Conservation (phyloP, 2,888 invertebrate genomes). For the Drosophila cracens region DNA sequence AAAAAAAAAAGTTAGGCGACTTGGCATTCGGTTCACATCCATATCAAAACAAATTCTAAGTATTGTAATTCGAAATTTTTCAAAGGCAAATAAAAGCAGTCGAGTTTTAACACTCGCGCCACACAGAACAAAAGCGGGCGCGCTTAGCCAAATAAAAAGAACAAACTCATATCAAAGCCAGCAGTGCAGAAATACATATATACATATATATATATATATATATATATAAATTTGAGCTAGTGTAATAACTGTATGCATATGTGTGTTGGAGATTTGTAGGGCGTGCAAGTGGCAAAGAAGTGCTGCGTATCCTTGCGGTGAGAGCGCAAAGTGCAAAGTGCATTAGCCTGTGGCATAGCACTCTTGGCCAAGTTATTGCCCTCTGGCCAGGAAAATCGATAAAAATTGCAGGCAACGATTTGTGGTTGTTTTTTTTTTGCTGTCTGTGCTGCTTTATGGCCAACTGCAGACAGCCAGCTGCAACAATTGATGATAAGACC, state of each 20-base stretch:
- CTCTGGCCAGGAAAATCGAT: conserved; percentile 80
- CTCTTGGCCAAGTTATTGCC: conserved; percentile 78
- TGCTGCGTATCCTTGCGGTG: conserved; percentile 32
- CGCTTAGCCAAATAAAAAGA: conserved; percentile 13
- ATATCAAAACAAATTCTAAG: conserved; percentile 81
- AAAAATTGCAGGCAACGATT: conserved; percentile 68
- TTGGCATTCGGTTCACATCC: conserved; percentile 20
- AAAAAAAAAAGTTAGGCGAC: conserved; percentile 4
- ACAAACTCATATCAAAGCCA: background rate
- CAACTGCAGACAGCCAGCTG: conserved; percentile 67
- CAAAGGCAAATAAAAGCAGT: conserved; percentile 80
- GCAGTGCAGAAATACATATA: background rate
- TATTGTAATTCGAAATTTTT: conserved; percentile 81
- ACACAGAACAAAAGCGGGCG: conserved; percentile 61
- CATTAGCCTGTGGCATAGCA: conserved; percentile 74
- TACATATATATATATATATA: background rate
- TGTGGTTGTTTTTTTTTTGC: conserved; percentile 4
- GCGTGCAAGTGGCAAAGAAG: conserved; percentile 1
- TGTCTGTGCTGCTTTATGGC: conserved; percentile 47
- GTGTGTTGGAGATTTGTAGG: conserved; percentile 1
- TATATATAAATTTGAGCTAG: background rate
- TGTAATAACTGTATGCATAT: conserved; percentile 2
- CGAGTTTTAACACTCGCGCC: conserved; percentile 81
- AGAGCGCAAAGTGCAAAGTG: conserved; percentile 72
- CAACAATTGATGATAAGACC: conserved; percentile 68